Evolutionary conservation across 2,797 vertebrate species (phyloP), one percentile per base, ranked within the genome.

Genomic region (Microctenopoma lineatum): DNA sequence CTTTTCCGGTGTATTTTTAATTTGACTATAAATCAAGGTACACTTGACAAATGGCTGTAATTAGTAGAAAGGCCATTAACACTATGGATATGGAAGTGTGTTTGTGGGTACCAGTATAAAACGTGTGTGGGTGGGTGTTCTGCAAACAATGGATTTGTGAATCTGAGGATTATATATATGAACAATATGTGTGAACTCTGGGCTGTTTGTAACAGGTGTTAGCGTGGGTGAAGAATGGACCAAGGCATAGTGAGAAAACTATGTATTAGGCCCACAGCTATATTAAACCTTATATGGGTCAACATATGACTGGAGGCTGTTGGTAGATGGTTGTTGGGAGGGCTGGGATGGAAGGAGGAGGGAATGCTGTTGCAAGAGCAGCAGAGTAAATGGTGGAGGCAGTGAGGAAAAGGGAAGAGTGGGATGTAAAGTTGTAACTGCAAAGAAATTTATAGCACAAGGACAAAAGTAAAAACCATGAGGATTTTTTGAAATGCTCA

Each of bases 21-120:
- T 96, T 96, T 81, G 94, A 95, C 93, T 94, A 94, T 96, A 96
- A 97, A 97, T 97, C 95, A 96, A 95, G 92, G 68, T 81, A 87
- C 71, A 88, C 91, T 89, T 98, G 96, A 97, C 95, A 95, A 97
- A 98, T 95, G 90, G 94, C 94, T 88, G 90, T 95, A 97, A 97
- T 98, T 97, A 97, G 92, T 91, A 91, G 66, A 90, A 90, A 94
- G 94, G 89, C 86, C 80, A 86, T 90, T 89, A 87, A 70, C 66
- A 48, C 47, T 57, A 53, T n/a, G 71, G 13, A 27, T 66, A 61
- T 84, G 69, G 66, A 64, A 21, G 58, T 72, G 53, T 57, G 59
- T 60, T 38, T 62, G 51, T 55, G 65, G 18, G 58, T 25, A 51
- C 2, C n/a, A 13, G 8, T 53, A 25, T 1, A 5, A 44, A 48